These are phyloP conservation scores for Drosophila rubida DNA, from an alignment of 2,888 invertebrate genomes.

Conservation along the genomic window DNA sequence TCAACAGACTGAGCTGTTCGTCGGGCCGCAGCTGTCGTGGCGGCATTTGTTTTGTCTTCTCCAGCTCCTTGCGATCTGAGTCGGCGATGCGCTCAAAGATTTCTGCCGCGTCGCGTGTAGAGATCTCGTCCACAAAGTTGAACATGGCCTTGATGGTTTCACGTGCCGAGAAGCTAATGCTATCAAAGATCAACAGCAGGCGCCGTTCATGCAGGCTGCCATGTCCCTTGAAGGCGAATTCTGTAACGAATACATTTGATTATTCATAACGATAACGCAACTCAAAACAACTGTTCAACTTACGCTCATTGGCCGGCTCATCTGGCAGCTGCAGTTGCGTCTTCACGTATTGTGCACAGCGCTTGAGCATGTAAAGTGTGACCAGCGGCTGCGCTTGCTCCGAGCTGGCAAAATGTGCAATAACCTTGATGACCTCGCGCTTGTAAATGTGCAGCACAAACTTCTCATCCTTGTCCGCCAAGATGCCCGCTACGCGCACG, in stretches of 20 bases:
- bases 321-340: conserved; percentile 89
- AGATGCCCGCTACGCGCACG: conserved; percentile 87
- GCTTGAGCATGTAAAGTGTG: conserved; percentile 91
- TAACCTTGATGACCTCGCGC: conserved; percentile 90
- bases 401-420: conserved; percentile 90
- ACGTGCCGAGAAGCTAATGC: conserved; percentile 89
- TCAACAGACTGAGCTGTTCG: conserved; percentile 88
- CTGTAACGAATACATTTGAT: conserved; percentile 28
- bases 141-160: conserved; percentile 88
- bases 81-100: conserved; percentile 89
- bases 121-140: conserved; percentile 89
- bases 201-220: conserved; percentile 84
- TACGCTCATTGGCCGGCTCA: conserved; percentile 68
- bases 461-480: conserved; percentile 85
- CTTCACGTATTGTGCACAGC: conserved; percentile 89
- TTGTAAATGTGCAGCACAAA: conserved; percentile 88
- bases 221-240: conserved; percentile 55
- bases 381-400: conserved; percentile 88
- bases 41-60: conserved; percentile 84
- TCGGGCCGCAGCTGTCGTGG: conserved; percentile 84
- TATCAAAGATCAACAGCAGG: conserved; percentile 91
- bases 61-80: conserved; percentile 77
- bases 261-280: not conserved
- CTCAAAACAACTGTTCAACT: conserved; percentile 15
- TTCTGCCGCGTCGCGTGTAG: conserved; percentile 91